Evolutionary conservation across 2,113 vertebrate genomes (phyloP).

Genomic region (Protobothrops flavoviridis): DNA sequence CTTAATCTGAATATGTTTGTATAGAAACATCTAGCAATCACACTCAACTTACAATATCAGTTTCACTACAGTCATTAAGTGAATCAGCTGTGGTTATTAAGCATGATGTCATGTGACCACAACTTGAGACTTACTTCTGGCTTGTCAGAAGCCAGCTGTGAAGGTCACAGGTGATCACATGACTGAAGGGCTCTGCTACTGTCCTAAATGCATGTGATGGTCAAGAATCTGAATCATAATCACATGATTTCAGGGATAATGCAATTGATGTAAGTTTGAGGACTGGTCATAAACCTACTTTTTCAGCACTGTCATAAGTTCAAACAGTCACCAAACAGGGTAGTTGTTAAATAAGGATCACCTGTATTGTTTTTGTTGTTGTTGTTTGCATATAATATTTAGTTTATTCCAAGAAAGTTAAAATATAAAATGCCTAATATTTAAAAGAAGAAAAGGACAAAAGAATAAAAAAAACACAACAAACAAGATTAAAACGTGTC

Average conservation of each 20-base stretch:
- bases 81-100: background rate
- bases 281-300: background rate
- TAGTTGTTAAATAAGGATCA: no score
- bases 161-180: background rate
- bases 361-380: no score
- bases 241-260: background rate
- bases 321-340: no score
- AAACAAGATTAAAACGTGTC: no score
- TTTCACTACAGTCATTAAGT: background rate
- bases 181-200: background rate
- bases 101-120: background rate
- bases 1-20: background rate
- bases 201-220: background rate
- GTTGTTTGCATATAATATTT: no score
- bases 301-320: background rate
- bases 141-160: background rate
- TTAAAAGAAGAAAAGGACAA: no score
- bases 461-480: no score
- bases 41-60: background rate
- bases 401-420: no score
- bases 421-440: no score
- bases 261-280: background rate
- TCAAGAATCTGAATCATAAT: background rate
- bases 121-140: background rate
- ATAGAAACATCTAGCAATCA: background rate